phyloP scores from a whole-genome alignment of 2,888 invertebrate genomes.

The Apodemia zela region DNA sequence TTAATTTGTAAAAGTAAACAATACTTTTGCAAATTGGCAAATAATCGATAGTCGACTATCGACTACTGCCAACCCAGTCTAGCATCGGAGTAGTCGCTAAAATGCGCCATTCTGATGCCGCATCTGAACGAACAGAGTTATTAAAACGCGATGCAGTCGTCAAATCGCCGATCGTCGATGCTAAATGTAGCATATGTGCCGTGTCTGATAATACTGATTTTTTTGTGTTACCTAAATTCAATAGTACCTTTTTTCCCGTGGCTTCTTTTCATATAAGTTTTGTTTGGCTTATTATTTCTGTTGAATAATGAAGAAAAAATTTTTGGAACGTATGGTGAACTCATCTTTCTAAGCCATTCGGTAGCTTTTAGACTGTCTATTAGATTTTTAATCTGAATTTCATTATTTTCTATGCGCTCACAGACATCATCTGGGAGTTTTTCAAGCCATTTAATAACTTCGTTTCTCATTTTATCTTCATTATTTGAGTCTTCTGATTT shows the following conservation, averaged over 20 bases:
- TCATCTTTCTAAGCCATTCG: slow-evolving; percentile 1
- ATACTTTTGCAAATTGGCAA: too few species aligned
- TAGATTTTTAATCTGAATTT: slow-evolving; percentile 15
- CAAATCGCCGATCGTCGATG: too few species aligned
- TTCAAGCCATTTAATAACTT: slow-evolving; percentile 44
- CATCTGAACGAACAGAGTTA: too few species aligned
- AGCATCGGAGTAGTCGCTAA: too few species aligned
- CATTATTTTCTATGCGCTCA: slow-evolving; percentile 11
- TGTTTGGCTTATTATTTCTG: background rate
- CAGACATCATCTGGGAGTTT: slow-evolving; percentile 36
- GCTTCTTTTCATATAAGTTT: background rate
- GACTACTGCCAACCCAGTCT: too few species aligned
- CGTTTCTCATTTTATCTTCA: slow-evolving; percentile 35
- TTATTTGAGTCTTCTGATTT: slow-evolving; percentile 33
- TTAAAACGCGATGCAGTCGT: too few species aligned
- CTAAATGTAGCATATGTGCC: too few species aligned
- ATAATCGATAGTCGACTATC: too few species aligned
- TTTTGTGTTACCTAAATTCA: too few species aligned
- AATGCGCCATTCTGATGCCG: too few species aligned
- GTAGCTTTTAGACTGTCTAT: slow-evolving; percentile 20
- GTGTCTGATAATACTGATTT: too few species aligned
- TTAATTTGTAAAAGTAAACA: too few species aligned
- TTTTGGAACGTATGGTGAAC: background rate
- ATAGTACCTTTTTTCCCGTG: background rate
- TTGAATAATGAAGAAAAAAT: background rate